These are phyloP conservation scores for Cettia cetti DNA, from an alignment of 2,113 vertebrate genomes.

Conservation along the genomic window DNA sequence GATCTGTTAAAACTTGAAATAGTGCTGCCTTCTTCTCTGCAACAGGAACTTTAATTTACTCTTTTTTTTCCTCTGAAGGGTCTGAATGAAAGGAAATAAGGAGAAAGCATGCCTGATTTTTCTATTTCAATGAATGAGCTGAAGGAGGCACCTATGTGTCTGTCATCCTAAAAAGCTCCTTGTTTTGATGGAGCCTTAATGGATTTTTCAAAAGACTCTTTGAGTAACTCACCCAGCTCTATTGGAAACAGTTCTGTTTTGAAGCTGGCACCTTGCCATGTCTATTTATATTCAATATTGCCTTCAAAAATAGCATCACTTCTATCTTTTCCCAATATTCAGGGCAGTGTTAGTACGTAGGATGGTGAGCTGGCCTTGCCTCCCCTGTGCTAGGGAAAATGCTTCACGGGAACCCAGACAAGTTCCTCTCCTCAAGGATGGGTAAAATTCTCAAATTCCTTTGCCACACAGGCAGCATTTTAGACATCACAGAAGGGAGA, in stretches of 20 bases:
- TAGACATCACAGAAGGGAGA: not conserved
- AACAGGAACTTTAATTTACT: not conserved
- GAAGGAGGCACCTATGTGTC: slow-evolving; percentile 34
- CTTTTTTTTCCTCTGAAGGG: not conserved
- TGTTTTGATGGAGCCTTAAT: slow-evolving; percentile 54
- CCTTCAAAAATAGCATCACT: slow-evolving; percentile 32
- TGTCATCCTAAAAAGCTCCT: slow-evolving; percentile 39
- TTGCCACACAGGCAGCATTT: not conserved
- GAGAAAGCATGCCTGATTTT: not conserved
- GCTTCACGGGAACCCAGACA: not conserved
- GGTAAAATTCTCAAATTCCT: not conserved
- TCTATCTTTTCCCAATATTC: not conserved
- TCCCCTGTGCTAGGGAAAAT: not conserved
- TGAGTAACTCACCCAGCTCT: not conserved
- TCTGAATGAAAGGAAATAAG: slow-evolving; percentile 13
- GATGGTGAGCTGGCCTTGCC: not conserved
- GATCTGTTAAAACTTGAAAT: slow-evolving; percentile 22
- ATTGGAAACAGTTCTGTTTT: slow-evolving; percentile 27
- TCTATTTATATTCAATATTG: slow-evolving; percentile 49
- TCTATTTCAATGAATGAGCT: not conserved
- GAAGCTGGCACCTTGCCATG: slow-evolving; percentile 34
- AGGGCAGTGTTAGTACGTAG: not conserved
- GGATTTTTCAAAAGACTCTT: slow-evolving; percentile 40
- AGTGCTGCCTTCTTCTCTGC: not conserved
- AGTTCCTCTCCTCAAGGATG: not conserved